Conservation (phyloP, 2,888 invertebrate species). For the Panzeria rudis region DNA sequence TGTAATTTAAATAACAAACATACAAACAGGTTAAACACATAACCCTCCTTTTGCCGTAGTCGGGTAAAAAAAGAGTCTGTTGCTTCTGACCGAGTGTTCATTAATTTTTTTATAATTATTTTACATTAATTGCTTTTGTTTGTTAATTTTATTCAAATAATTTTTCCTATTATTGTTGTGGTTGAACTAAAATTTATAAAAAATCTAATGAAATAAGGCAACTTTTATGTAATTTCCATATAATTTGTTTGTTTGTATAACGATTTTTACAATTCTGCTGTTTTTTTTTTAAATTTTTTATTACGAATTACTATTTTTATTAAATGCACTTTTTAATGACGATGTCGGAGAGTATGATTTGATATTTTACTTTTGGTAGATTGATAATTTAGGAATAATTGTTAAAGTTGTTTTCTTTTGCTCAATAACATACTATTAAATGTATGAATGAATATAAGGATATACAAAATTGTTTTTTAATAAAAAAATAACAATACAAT, state of each 20-base stretch:
- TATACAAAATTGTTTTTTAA: not conserved
- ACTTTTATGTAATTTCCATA: conserved; percentile 70
- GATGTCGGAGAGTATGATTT: conserved; percentile 66
- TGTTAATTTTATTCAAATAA: conserved; percentile 40
- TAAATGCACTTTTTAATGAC: conserved; percentile 72
- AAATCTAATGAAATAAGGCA: conserved; percentile 71
- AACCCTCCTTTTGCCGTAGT: too few species aligned
- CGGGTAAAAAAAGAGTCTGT: conserved; percentile 2
- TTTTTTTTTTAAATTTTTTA: conserved; percentile 8
- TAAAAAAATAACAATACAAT: conserved; percentile 24
- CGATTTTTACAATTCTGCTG: conserved; percentile 53
- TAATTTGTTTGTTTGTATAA: conserved; percentile 62
- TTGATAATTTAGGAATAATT: conserved; percentile 38
- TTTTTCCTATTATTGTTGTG: conserved; percentile 65
- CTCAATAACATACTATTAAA: conserved; percentile 1
- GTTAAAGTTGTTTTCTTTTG: not conserved
- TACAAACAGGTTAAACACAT: too few species aligned
- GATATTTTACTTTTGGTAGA: conserved; percentile 41
- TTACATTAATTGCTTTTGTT: conserved; percentile 26
- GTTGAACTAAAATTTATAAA: conserved; percentile 52
- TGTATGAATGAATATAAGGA: conserved; percentile 8
- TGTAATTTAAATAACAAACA: not conserved
- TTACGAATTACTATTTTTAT: conserved; percentile 60
- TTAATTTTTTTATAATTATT: not conserved
- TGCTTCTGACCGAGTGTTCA: not conserved